Base-by-base conservation (phyloP, 2,888 invertebrate species). In the Troides helena region DNA sequence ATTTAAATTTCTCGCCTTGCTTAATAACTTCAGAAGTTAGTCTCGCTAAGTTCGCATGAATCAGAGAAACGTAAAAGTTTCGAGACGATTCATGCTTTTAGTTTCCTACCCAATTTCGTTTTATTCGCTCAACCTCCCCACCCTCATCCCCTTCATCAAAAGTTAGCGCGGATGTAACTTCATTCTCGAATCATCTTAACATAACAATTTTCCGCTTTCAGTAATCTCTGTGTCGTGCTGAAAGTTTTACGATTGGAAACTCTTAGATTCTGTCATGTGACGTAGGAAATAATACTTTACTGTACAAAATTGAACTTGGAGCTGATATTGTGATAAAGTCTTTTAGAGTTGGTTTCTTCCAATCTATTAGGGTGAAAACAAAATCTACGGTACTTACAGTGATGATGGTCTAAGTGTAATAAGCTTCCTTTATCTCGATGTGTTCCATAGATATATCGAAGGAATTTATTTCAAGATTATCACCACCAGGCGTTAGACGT, bases 91-190 rank as follows among this genome's bases (percentile, higher is more conserved):
- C 71, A 68, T 71, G 72, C 73, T 71, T 72, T 72, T 71, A 72
- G 72, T 74, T 68, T 62, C 59, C 62, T 53, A 62, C 68, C 68
- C 63, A 68, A 74, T 70, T 76, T 69, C 71, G 70, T 75, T 74
- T 71, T 71, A 69, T 69, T 43, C 56, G 56, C n/a, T 6, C 56
- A 30, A 3, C 56, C 56, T 6, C 10, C 53, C 14, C 17, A 4
- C 56, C 56, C 21, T 8, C 56, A n/a, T 36, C 68, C 25, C 39
- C 74, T 75, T 77, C 76, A 76, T 77, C 73, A 73, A 68, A 75
- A 77, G 72, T 75, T 77, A 68, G 72, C 75, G 73, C 72, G 56
- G 70, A 68, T 56, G 63, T 67, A 73, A 72, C 71, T 73, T 62
- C 62, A 61, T 66, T 30, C 61, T 25, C 23, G 23, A 65, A 69